These are phyloP conservation scores for Coranthus polyacanthus DNA, from an alignment of 2,797 vertebrate species.

Conservation along the genomic window DNA sequence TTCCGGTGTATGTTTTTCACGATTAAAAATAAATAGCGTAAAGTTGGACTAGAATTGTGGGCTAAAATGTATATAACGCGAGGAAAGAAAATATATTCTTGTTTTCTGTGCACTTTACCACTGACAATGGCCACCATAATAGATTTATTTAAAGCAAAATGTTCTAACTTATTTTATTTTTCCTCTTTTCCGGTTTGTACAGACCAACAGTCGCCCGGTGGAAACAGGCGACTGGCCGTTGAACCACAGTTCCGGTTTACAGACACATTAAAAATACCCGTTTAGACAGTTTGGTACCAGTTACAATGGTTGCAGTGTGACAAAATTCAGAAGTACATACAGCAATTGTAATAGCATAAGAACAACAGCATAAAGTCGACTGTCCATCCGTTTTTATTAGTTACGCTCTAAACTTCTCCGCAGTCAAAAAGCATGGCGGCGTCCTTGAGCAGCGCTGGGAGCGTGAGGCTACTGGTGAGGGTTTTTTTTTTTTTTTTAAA, in stretches of 20 bases:
- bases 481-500: not conserved
- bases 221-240: not conserved
- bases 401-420: too few relatives aligned
- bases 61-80: accelerated
- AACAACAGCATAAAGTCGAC: not conserved
- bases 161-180: conserved; percentile 28
- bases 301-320: accelerated
- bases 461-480: conserved; percentile 69
- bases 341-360: accelerated
- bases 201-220: conserved; percentile 5
- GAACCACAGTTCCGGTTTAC: conserved; percentile 41
- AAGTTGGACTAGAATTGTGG: accelerated
- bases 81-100: accelerated
- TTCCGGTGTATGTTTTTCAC: conserved; percentile 33
- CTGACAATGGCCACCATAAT: accelerated
- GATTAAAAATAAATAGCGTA: conserved; percentile 23
- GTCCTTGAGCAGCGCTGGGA: conserved; percentile 78
- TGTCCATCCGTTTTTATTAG: not conserved
- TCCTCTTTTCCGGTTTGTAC: conserved; percentile 44
- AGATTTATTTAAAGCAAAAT: accelerated
- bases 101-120: accelerated
- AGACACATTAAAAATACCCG: accelerated
- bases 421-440: conserved; percentile 79
- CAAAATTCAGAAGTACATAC: accelerated
- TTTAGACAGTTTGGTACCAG: accelerated